phyloP scores from a whole-genome alignment of 2,797 vertebrate species.

The Iguana delicatissima region DNA sequence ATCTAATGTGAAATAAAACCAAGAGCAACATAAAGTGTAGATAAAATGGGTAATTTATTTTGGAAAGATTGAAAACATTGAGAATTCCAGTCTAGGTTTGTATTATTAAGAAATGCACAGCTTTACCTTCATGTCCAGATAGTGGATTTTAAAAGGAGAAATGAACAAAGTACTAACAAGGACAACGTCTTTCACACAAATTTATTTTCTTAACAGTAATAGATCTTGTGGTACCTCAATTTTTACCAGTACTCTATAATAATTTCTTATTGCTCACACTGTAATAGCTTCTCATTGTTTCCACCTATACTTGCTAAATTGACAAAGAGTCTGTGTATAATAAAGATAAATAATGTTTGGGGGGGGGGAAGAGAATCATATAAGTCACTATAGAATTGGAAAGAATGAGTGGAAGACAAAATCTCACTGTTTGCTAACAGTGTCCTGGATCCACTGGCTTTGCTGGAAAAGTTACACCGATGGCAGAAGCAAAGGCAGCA shows the following conservation, averaged over 20 bases:
- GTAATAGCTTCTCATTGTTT: not conserved
- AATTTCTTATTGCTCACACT: not conserved
- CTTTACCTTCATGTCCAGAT: not conserved
- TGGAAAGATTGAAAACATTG: slow-evolving; percentile 1
- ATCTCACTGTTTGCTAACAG: no score
- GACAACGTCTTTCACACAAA: slow-evolving; percentile 30
- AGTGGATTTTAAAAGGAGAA: slow-evolving; percentile 40
- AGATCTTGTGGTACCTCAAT: not conserved
- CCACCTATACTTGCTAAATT: not conserved
- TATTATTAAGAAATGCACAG: not conserved
- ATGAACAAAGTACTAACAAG: slow-evolving; percentile 10
- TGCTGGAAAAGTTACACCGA: no score
- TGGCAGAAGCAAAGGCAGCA: no score
- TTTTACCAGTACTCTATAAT: not conserved
- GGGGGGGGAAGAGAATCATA: not conserved
- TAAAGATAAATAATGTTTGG: not conserved
- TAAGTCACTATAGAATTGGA: not conserved
- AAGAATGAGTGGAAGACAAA: not conserved
- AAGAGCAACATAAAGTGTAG: not conserved
- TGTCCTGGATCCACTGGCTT: no score
- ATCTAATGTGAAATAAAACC: no score
- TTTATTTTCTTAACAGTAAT: slow-evolving; percentile 12
- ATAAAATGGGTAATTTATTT: slow-evolving; percentile 41
- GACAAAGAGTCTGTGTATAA: not conserved
- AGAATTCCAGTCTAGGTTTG: not conserved